Evolutionary conservation across 2,113 vertebrate species (phyloP).

Genomic region (Xiphias gladius): DNA sequence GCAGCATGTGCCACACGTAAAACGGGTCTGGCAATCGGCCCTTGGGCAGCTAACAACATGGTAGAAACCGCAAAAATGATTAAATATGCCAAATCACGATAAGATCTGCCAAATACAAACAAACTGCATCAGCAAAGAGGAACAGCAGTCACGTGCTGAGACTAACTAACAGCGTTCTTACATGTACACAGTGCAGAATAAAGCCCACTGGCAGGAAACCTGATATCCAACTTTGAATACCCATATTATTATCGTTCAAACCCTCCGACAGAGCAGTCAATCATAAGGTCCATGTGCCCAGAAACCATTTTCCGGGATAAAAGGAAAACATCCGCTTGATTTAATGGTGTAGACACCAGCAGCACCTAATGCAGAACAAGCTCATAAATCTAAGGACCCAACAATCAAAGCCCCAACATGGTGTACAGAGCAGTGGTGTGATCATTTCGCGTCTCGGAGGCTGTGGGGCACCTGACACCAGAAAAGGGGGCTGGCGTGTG

Average conservation of each 20-base stretch:
- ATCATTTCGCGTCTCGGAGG: background rate
- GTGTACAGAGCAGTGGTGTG: background rate
- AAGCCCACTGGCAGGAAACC: background rate
- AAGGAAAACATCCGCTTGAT: background rate
- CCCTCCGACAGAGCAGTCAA: background rate
- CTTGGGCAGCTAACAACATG: background rate
- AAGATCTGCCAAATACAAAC: background rate
- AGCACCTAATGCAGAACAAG: no score
- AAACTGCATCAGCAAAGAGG: background rate
- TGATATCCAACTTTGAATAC: background rate
- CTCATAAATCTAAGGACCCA: no score
- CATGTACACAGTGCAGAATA: background rate
- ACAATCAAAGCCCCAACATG: background rate
- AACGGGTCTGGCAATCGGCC: background rate
- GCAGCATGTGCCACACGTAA: background rate
- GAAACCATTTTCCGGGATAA: background rate
- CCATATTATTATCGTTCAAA: background rate
- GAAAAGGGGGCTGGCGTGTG: background rate
- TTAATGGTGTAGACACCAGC: background rate
- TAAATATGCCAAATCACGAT: no score
- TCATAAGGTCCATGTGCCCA: background rate
- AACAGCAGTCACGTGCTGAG: background rate
- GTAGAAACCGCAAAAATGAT: background rate
- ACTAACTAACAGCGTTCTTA: background rate
- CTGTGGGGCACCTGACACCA: conserved; percentile 1